Conservation (phyloP, 2,888 invertebrate species). For the Mesoligia furuncula region DNA sequence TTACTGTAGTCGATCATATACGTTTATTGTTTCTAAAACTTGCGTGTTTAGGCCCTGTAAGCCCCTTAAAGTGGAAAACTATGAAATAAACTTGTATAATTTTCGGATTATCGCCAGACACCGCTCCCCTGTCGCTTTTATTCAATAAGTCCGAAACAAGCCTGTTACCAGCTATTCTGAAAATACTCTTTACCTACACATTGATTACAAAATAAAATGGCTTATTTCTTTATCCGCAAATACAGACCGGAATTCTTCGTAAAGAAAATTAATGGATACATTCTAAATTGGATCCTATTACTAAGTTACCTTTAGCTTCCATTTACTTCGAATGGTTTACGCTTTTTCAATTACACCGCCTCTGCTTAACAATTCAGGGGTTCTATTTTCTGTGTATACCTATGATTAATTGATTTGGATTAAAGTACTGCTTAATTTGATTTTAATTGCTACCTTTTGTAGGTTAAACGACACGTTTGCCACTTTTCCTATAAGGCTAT, state of each 20-base stretch:
- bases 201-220: conserved; percentile 1
- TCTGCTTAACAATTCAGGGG: conserved; percentile 20
- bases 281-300: conserved; percentile 33
- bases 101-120: neutral
- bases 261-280: conserved; percentile 6
- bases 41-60: too few relatives aligned
- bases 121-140: neutral
- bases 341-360: conserved; percentile 21
- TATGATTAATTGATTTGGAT: neutral
- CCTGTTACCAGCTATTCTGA: neutral
- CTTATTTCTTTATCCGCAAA: conserved; percentile 9
- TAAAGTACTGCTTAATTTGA: conserved; percentile 11
- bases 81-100: neutral
- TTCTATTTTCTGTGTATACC: neutral
- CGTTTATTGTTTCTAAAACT: too few relatives aligned
- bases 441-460: neutral
- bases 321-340: conserved; percentile 8
- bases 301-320: neutral
- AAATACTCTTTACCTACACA: neutral
- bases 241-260: neutral
- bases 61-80: neutral
- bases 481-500: neutral
- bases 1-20: too few relatives aligned
- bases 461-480: neutral
- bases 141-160: too few relatives aligned